Percentiles rank a stretch among this genome's conserved stretches.
Conservation (phyloP, 2,888 invertebrate genomes). For the Noctua comes region DNA sequence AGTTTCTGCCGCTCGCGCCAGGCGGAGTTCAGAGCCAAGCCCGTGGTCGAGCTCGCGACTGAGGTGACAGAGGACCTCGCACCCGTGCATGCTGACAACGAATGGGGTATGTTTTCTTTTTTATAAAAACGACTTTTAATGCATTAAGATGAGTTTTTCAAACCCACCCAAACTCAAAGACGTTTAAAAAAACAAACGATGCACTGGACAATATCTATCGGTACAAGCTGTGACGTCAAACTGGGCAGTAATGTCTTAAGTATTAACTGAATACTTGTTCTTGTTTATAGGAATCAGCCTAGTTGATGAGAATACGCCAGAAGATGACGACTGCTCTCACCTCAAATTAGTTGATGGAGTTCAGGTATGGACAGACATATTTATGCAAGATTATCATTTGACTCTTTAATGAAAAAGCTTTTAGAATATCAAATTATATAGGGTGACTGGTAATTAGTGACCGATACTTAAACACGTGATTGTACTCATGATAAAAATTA, state of each 20-base stretch:
- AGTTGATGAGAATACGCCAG: slow-evolving; percentile 93
- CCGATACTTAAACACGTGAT: too few relatives aligned
- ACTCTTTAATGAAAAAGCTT: not conserved
- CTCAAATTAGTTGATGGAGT: slow-evolving; percentile 86
- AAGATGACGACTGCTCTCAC: slow-evolving; percentile 83
- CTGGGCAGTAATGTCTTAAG: not conserved
- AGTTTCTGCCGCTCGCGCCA: slow-evolving; percentile 93
- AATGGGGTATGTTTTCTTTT: slow-evolving; percentile 93
- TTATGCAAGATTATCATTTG: not conserved
- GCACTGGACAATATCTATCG: not conserved
- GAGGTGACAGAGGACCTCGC: slow-evolving; percentile 89
- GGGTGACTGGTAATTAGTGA: too few relatives aligned
- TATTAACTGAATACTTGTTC: not conserved
- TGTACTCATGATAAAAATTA: too few relatives aligned
- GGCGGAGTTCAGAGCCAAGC: slow-evolving; percentile 89
- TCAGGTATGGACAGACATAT: slow-evolving; percentile 74
- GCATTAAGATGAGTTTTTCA: not conserved
- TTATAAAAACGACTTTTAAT: not conserved
- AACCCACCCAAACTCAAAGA: not conserved
- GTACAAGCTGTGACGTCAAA: not conserved
- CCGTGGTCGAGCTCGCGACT: slow-evolving; percentile 88
- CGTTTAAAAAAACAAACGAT: not conserved
- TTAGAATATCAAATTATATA: not conserved
- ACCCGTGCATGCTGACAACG: slow-evolving; percentile 96
- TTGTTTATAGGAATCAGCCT: slow-evolving; percentile 90